A percentile compares a stretch with the other conserved stretches of the same genome.
phyloP scores from a whole-genome alignment of 2,888 invertebrate genomes.

The Anodontia alba region DNA sequence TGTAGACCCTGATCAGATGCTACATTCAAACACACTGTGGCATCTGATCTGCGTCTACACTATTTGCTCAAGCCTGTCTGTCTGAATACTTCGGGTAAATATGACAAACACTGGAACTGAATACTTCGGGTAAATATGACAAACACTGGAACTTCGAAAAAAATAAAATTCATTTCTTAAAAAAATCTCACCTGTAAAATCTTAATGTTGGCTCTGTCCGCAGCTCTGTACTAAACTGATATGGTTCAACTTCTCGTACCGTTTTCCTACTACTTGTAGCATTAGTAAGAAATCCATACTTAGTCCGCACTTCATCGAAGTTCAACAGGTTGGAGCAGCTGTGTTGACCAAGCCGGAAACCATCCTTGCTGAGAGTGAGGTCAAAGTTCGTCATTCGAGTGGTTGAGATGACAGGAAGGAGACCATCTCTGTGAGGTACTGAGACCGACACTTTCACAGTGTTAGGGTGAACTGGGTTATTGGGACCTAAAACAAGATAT shows the following conservation, averaged over 20 bases:
- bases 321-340: constrained; percentile 84
- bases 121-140: too few relatives aligned
- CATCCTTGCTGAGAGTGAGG: constrained; percentile 82
- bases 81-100: too few relatives aligned
- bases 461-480: constrained; percentile 81
- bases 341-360: constrained; percentile 81
- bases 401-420: constrained; percentile 84
- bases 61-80: too few relatives aligned
- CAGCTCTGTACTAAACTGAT: constrained; percentile 78
- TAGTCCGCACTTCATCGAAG: constrained; percentile 71
- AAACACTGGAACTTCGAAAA: too few relatives aligned
- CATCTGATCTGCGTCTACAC: too few relatives aligned
- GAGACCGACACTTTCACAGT: constrained; percentile 80
- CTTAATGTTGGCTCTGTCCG: constrained; percentile 75
- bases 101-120: too few relatives aligned
- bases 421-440: constrained; percentile 84
- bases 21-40: too few relatives aligned
- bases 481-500: too few relatives aligned
- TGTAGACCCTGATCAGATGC: too few relatives aligned
- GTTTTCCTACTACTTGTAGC: constrained; percentile 73
- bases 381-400: constrained; percentile 83
- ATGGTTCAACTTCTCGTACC: constrained; percentile 79
- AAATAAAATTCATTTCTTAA: too few relatives aligned
- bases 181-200: constrained; percentile 83
- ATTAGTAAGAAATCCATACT: constrained; percentile 80